Base-by-base conservation (phyloP, 2,113 vertebrate genomes). In the Eidolon helvum region DNA sequence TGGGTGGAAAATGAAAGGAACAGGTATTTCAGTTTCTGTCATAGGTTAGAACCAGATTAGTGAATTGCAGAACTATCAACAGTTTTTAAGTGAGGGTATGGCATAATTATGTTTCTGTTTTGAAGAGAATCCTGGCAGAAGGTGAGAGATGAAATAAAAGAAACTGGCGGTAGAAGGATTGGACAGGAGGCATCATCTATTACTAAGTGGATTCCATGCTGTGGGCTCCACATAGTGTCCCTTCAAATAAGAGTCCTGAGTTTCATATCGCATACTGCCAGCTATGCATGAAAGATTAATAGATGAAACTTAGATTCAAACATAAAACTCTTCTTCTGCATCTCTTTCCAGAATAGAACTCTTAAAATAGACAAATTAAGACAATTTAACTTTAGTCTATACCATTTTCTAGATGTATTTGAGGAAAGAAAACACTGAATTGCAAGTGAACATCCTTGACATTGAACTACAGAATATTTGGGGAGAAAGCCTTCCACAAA, bases 301-400 rank as follows among this genome's bases (percentile, higher is more conserved):
- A 10, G 0, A 2, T 24, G 53, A 30, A 40, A 40, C 8, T 2
- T 40, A 11, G 22, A 5, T 69, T 48, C 14, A 69, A 61, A 69
- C 1, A 11, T 9, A 10, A n/a, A 2, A 50, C 7, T 1, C 1
- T 2, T 40, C 38, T 28, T 30, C 65, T 50, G 3, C 7, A 43
- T 63, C 1, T 91, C 5, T 85, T 80, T 69, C 30, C 16, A 50
- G 33, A 71, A 21, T 11, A 59, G 14, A 59, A 45, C 26, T 48
- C 10, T 4, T 35, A 45, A 12, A 45, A 80, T 26, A 30, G 85
- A 90, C 19, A 53, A 59, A 79, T 68, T 24, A 30, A 83, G 50
- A 8, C 4, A 30, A 45, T 71, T 57, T 78, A 19, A 55, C 78
- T 63, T 91, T 63, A 79, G 16, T 50, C 3, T 40, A 5, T 33